phyloP scores from a whole-genome alignment of 2,797 vertebrate genomes.

The Phataginus tricuspis region DNA sequence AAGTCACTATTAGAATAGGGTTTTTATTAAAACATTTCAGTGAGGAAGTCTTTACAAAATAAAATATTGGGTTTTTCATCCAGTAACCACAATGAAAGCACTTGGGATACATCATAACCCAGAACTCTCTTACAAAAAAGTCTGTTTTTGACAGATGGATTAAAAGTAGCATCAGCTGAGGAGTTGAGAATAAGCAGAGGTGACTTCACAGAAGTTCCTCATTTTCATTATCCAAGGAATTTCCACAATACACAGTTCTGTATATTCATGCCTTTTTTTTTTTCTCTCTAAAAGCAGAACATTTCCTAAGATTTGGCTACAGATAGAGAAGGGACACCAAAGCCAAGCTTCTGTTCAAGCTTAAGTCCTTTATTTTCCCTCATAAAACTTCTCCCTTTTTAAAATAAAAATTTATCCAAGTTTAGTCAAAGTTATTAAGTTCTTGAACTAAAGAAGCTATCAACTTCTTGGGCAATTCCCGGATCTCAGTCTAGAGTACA shows the following conservation, averaged over 20 bases:
- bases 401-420: conserved; percentile 40
- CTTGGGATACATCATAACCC: neutral
- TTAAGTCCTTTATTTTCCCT: neutral
- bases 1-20: neutral
- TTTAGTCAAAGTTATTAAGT: conserved; percentile 38
- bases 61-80: neutral
- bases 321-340: neutral
- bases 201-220: neutral
- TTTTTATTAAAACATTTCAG: conserved; percentile 32
- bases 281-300: neutral
- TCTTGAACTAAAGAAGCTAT: neutral
- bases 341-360: neutral
- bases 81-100: neutral
- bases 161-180: neutral
- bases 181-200: neutral
- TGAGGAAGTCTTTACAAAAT: conserved; percentile 29
- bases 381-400: neutral
- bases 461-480: neutral
- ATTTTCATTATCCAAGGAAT: conserved; percentile 16
- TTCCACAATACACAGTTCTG: neutral
- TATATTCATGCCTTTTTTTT: neutral
- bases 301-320: conserved; percentile 39
- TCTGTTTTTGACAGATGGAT: neutral
- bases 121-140: neutral
- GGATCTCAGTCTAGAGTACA: neutral